Base-by-base conservation (phyloP, 1,140 invertebrate genomes). In the Babylonia areolata region DNA sequence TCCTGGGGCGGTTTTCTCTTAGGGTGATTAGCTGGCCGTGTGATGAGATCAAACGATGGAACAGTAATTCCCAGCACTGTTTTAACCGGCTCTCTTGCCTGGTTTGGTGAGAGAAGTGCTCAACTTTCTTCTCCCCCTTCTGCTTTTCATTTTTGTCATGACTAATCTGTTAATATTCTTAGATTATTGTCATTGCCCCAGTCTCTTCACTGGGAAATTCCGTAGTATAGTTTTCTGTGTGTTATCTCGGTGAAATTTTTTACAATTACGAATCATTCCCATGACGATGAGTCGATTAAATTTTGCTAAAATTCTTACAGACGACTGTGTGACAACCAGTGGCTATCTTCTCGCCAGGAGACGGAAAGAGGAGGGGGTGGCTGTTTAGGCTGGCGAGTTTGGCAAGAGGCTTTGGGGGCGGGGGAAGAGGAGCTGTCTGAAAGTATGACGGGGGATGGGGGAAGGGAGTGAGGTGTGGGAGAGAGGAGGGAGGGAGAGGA, bases 1-100 rank as follows among this genome's bases (percentile, higher is more conserved):
- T 77, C 37, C 35, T 77, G 33, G 33, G 37, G 37, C 75, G 75
- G 75, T 37, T 77, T 77, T 39, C 75, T 77, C 23, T 73, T 37
- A 64, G 58, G 17, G 23, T 64, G 58, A 28, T 64, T 64, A 64
- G 17, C 58, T 20, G 28, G 58, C 58, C 58, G 58, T 64, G 58
- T 64, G 58, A 64, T 64, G 58, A 64, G 58, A 64, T 64, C 58
- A 64, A 64, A 64, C 58, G 46, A 64, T 12, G 58, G 28, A 64
- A 12, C 17, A 64, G 58, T 11, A 20, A 12, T 64, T 64, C 58
- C 58, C 6, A 12, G 28, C 28, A 28, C 58, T 23, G 15, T 64
- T 69, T 23, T 69, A 6, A 23, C 58, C 58, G 28, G 58, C 58
- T 69, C n/a, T n/a, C n/a, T n/a, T 69, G 15, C 15, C 58, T 69